A percentile compares a stretch with the other conserved stretches of the same genome.
These are phyloP conservation scores for Anthonomus grandis DNA, from an alignment of 1,140 invertebrate species.

Conservation along the genomic window DNA sequence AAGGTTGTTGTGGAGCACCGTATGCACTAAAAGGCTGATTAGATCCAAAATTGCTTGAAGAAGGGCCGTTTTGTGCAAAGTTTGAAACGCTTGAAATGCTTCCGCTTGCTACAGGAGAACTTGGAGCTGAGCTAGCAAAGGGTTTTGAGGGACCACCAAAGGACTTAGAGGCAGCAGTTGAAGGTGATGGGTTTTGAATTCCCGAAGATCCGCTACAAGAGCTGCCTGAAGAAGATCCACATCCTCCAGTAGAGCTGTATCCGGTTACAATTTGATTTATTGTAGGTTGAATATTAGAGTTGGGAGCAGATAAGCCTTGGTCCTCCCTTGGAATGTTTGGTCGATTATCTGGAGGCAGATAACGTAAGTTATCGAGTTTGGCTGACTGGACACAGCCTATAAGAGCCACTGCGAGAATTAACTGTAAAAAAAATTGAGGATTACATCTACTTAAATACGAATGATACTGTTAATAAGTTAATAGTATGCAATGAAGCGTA, in stretches of 20 bases:
- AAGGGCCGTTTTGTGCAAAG: too few species aligned
- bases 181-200: background rate
- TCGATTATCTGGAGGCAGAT: constrained; percentile 11
- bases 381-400: constrained; percentile 13
- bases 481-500: too few species aligned
- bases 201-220: background rate
- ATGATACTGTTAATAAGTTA: too few species aligned
- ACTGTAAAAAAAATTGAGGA: constrained; percentile 7
- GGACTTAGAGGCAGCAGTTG: background rate
- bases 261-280: too few species aligned
- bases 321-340: background rate
- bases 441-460: background rate
- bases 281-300: too few species aligned
- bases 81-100: background rate
- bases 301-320: constrained; percentile 6
- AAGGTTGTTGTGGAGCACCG: too few species aligned
- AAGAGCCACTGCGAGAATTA: constrained; percentile 7
- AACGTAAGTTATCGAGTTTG: constrained; percentile 14
- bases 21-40: background rate
- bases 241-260: too few species aligned
- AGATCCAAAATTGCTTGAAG: background rate
- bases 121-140: too few species aligned
- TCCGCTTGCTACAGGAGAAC: background rate
- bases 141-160: background rate
- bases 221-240: background rate